Conservation (phyloP, 2,113 vertebrate genomes). For the Glaucidium brasilianum region DNA sequence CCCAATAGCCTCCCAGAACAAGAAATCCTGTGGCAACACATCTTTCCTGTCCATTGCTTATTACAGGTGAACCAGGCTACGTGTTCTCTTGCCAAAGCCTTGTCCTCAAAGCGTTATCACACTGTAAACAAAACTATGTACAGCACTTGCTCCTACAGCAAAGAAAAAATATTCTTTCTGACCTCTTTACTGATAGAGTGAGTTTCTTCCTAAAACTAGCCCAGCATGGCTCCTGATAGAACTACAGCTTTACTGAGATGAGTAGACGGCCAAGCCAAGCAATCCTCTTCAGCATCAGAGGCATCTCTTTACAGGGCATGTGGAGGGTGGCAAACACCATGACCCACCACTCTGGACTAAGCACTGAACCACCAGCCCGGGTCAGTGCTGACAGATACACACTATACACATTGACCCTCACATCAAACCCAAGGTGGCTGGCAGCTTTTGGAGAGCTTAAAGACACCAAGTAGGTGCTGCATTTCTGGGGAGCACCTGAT, state of each 20-base stretch:
- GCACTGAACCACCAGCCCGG: not conserved
- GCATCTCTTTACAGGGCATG: not conserved
- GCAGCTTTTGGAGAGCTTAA: not conserved
- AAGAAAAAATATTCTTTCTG: not conserved
- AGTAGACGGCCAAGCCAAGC: not conserved
- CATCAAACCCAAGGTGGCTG: not conserved
- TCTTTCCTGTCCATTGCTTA: not conserved
- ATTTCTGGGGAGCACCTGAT: rapidly evolving
- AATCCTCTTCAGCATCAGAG: not conserved
- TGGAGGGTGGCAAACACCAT: not conserved
- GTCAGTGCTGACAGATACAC: not conserved
- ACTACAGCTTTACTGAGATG: not conserved
- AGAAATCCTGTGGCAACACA: not conserved
- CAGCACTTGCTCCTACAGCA: not conserved
- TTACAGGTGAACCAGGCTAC: not conserved
- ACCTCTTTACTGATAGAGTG: not conserved
- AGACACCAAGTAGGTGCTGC: not conserved
- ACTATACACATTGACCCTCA: rapidly evolving
- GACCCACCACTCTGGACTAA: rapidly evolving
- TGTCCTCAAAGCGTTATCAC: not conserved
- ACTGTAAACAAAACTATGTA: not conserved
- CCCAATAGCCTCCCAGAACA: not conserved
- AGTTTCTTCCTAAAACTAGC: not conserved
- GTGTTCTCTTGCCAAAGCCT: not conserved
- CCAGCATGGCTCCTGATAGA: not conserved